phyloP scores from a whole-genome alignment of 2,797 vertebrate genomes.

The Bucorvus abyssinicus region DNA sequence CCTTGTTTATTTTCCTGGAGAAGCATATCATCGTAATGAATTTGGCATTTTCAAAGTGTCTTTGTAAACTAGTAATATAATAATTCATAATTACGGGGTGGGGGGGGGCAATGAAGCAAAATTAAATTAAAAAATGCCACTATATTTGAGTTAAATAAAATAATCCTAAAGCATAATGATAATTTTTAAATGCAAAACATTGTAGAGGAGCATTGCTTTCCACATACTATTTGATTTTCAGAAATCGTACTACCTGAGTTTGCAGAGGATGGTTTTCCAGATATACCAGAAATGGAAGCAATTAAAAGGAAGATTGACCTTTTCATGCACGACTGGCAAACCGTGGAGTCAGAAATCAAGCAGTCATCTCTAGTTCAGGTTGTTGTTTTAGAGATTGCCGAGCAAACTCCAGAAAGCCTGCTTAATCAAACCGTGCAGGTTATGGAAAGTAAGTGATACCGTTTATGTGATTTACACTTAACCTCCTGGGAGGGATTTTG shows the following conservation, averaged over 20 bases:
- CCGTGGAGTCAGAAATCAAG: slow-evolving; percentile 65
- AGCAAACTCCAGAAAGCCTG: slow-evolving; percentile 80
- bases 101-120: neutral
- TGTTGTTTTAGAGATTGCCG: slow-evolving; percentile 77
- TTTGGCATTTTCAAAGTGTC: neutral
- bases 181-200: neutral
- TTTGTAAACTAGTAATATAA: neutral
- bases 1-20: neutral
- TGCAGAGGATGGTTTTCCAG: slow-evolving; percentile 79
- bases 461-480: neutral
- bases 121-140: neutral
- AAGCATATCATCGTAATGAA: neutral
- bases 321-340: slow-evolving; percentile 78
- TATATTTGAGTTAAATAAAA: neutral
- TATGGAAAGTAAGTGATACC: slow-evolving; percentile 86
- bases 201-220: neutral
- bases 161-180: neutral
- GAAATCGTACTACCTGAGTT: slow-evolving; percentile 71
- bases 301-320: slow-evolving; percentile 71
- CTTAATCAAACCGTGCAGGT: slow-evolving; percentile 77
- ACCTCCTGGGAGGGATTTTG: neutral
- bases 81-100: neutral
- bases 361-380: slow-evolving; percentile 45
- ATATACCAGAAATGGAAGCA: slow-evolving; percentile 81
- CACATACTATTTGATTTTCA: slow-evolving; percentile 47